Conservation (phyloP, 2,797 vertebrate species). For the Notoglanidium macrostoma region DNA sequence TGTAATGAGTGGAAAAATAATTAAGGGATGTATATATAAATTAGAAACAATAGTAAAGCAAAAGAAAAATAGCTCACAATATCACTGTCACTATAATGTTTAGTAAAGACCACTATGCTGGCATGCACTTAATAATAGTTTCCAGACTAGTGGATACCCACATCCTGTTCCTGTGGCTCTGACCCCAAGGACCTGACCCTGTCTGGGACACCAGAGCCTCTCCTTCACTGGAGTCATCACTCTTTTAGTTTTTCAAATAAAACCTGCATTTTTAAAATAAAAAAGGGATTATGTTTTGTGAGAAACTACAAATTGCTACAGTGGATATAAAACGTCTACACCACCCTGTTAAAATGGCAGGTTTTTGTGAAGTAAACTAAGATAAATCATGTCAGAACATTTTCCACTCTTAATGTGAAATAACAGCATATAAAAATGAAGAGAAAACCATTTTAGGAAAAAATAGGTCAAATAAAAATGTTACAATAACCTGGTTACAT, state of each 20-base stretch:
- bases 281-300: neutral
- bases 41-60: constrained; percentile 7
- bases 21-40: neutral
- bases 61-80: constrained; percentile 8
- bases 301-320: neutral
- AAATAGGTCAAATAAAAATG: no score
- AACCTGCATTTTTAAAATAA: neutral
- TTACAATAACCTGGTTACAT: no score
- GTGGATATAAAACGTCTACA: no score
- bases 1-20: neutral
- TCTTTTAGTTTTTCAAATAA: constrained; percentile 11
- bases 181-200: constrained; percentile 53
- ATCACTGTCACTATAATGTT: constrained; percentile 26
- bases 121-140: constrained; percentile 75
- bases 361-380: no score
- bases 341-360: no score
- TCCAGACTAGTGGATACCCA: constrained; percentile 70
- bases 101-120: constrained; percentile 59
- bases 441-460: no score
- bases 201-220: constrained; percentile 65
- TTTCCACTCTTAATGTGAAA: no score
- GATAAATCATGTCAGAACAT: no score
- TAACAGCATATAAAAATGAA: no score
- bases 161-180: constrained; percentile 74
- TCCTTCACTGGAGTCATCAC: constrained; percentile 24